Conservation (phyloP, 1,140 invertebrate genomes). For the Zaprionus ghesquierei region DNA sequence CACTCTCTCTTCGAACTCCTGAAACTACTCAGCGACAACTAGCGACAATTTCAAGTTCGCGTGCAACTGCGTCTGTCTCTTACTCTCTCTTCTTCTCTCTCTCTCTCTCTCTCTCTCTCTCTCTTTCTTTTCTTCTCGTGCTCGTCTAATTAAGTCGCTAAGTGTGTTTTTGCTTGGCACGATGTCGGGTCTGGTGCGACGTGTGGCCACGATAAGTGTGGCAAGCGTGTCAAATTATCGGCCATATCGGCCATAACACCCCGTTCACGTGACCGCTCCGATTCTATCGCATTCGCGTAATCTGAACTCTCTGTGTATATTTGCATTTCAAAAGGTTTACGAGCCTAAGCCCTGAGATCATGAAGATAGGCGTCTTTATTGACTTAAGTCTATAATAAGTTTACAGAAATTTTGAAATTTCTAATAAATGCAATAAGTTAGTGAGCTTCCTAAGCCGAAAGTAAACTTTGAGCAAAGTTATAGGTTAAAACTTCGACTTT, state of each 20-base stretch:
- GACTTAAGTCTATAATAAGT: not conserved
- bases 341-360: not conserved
- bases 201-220: slow-evolving; percentile 70
- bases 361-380: not conserved
- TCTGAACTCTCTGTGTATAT: slow-evolving; percentile 15
- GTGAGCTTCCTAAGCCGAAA: no score
- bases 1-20: not conserved
- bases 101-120: not conserved
- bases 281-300: slow-evolving; percentile 22
- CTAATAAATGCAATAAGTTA: not conserved
- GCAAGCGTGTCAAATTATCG: slow-evolving; percentile 76
- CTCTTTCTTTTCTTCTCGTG: slow-evolving; percentile 40
- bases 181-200: slow-evolving; percentile 49
- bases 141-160: slow-evolving; percentile 75
- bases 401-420: not conserved
- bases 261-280: slow-evolving; percentile 67
- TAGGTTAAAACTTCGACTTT: no score
- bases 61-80: slow-evolving; percentile 15
- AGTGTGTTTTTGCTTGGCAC: slow-evolving; percentile 68
- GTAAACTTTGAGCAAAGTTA: not conserved
- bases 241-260: slow-evolving; percentile 64
- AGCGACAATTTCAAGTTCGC: slow-evolving; percentile 43
- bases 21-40: slow-evolving; percentile 20
- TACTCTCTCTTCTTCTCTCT: not conserved
- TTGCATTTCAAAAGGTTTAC: slow-evolving; percentile 11